These are phyloP conservation scores for Troglohyphantes excavatus DNA, from an alignment of 2,888 invertebrate genomes.

Conservation along the genomic window DNA sequence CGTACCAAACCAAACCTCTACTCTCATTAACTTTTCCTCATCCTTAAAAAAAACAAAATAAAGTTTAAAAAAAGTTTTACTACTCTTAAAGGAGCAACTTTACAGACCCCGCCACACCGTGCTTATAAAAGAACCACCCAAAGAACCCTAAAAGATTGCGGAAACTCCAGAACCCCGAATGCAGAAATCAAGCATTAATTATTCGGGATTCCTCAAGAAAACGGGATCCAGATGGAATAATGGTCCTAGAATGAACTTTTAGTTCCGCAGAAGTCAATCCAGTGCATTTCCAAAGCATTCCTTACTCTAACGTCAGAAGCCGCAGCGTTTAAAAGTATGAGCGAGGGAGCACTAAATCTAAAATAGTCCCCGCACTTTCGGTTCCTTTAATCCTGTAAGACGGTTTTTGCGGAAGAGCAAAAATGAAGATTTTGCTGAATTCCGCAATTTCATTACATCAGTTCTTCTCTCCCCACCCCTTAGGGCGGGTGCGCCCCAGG, in stretches of 20 bases:
- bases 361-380: constrained; percentile 70
- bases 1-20: neutral
- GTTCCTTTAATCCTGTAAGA: constrained; percentile 58
- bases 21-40: constrained; percentile 44
- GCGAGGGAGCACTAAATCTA: constrained; percentile 75
- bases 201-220: constrained; percentile 58
- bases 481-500: neutral
- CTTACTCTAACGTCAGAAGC: constrained; percentile 20
- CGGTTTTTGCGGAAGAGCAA: constrained; percentile 49
- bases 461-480: constrained; percentile 10
- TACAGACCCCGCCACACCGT: neutral
- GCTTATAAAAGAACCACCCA: constrained; percentile 40
- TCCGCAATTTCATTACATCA: constrained; percentile 76
- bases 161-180: constrained; percentile 34
- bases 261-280: constrained; percentile 66
- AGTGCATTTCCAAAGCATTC: constrained; percentile 65
- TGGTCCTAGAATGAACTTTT: constrained; percentile 71
- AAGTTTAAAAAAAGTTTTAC: neutral
- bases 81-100: constrained; percentile 8
- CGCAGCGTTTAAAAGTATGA: constrained; percentile 65
- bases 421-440: constrained; percentile 74
- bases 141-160: constrained; percentile 44
- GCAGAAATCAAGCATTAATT: constrained; percentile 72
- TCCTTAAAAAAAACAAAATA: no score
- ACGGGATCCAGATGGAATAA: constrained; percentile 68